A percentile compares a stretch with the other conserved stretches of the same genome.
Conservation (phyloP, 2,113 vertebrate species). For the Eubucco bourcierii region DNA sequence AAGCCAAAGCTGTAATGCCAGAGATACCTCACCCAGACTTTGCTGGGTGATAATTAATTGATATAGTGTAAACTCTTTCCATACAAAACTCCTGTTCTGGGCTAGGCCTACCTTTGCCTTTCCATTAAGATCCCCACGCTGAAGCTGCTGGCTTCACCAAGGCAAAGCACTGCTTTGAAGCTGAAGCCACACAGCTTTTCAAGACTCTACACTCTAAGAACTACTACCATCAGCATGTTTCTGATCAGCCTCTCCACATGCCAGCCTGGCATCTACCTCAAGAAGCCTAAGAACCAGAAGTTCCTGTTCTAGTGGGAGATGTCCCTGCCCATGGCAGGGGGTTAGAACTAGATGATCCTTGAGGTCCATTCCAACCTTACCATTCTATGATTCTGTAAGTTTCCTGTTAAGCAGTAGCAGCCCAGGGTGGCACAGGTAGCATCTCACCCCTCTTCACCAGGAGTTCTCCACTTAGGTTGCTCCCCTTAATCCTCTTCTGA, state of each 20-base stretch:
- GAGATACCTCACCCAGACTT: not conserved
- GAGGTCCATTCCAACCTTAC: no score
- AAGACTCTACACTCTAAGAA: not conserved
- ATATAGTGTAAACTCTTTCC: not conserved
- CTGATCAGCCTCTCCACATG: not conserved
- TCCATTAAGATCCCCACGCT: rapidly evolving
- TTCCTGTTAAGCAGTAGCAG: not conserved
- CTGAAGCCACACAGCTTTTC: not conserved
- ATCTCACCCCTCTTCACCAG: not conserved
- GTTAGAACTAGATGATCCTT: no score
- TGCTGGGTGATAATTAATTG: not conserved
- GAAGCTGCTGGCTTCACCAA: not conserved
- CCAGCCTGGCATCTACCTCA: not conserved
- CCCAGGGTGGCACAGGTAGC: not conserved
- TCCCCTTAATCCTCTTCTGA: not conserved
- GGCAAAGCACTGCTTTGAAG: not conserved
- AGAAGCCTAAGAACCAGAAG: not conserved
- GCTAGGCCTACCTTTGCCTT: not conserved
- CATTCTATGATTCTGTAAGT: no score
- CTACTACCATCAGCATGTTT: not conserved
- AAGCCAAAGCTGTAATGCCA: not conserved
- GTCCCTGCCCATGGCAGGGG: no score
- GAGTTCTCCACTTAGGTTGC: not conserved
- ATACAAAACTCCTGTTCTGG: not conserved
- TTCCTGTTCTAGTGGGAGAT: no score